A percentile compares a stretch with the other conserved stretches of the same genome.
These are phyloP conservation scores for Saimiri boliviensis DNA, from an alignment of 2,113 vertebrate species.

Conservation along the genomic window DNA sequence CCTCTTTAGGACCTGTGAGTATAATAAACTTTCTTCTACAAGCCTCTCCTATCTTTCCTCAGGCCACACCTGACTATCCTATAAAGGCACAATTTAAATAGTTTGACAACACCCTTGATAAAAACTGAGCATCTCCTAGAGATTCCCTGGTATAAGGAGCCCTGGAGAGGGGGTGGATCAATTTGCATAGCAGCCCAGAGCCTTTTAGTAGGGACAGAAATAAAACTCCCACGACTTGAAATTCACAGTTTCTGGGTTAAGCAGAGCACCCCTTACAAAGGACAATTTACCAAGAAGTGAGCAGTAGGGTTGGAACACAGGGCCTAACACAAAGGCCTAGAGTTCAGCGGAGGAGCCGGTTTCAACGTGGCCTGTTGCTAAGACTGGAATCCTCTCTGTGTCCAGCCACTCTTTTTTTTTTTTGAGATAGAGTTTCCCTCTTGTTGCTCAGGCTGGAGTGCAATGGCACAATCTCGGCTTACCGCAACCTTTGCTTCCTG, in stretches of 20 bases:
- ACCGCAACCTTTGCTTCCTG: too few relatives aligned
- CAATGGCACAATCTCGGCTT: too few relatives aligned
- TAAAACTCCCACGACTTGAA: not conserved
- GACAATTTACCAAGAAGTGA: not conserved
- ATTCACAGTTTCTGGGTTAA: constrained; percentile 30
- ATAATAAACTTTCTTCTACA: not conserved
- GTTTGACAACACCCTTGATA: not conserved
- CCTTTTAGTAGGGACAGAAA: not conserved
- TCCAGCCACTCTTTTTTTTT: not conserved
- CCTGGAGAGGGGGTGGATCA: not conserved
- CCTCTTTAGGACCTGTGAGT: not conserved
- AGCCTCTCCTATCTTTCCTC: not conserved
- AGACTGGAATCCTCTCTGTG: not conserved
- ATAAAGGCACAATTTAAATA: not conserved
- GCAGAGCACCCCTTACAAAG: not conserved
- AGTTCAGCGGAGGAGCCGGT: not conserved
- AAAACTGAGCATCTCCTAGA: not conserved
- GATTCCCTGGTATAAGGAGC: not conserved
- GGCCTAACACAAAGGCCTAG: not conserved
- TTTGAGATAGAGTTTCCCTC: too few relatives aligned
- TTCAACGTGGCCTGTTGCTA: not conserved
- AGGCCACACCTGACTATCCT: not conserved
- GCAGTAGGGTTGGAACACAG: not conserved
- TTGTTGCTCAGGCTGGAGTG: too few relatives aligned
- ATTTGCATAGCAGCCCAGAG: not conserved